Conservation (phyloP, 2,888 invertebrate species). For the Iphiclides podalirius region DNA sequence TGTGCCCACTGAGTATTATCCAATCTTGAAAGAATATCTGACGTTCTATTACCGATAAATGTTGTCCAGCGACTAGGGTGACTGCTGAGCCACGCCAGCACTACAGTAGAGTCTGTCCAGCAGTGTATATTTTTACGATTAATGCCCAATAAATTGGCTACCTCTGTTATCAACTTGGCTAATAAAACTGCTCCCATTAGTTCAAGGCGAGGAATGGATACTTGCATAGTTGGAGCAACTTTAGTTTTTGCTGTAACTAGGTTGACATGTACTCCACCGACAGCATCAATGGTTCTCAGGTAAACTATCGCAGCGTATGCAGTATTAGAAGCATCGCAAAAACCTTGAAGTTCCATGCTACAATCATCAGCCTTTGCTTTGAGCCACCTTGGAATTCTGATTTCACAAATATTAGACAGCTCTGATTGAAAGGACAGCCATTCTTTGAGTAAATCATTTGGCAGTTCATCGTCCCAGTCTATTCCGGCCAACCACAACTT, state of each 20-base stretch:
- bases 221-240: slow-evolving; percentile 28
- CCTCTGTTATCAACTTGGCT: slow-evolving; percentile 23
- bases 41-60: slow-evolving; percentile 31
- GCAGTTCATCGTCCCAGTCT: neutral
- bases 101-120: slow-evolving; percentile 35
- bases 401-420: too few relatives aligned
- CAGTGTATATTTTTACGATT: slow-evolving; percentile 15
- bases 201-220: slow-evolving; percentile 31
- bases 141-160: slow-evolving; percentile 14
- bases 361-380: neutral
- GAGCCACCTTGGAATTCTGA: too few relatives aligned
- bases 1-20: slow-evolving; percentile 20
- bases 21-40: slow-evolving; percentile 26
- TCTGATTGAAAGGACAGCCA: too few relatives aligned
- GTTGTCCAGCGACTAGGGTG: slow-evolving; percentile 26
- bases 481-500: neutral
- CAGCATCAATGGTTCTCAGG: slow-evolving; percentile 6
- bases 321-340: slow-evolving; percentile 24
- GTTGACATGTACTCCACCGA: slow-evolving; percentile 2
- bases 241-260: slow-evolving; percentile 29
- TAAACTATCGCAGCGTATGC: slow-evolving; percentile 31
- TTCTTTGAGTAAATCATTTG: too few relatives aligned
- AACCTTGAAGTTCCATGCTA: slow-evolving; percentile 26
- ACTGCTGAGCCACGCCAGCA: slow-evolving; percentile 30
- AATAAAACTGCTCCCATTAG: slow-evolving; percentile 27